Percentiles rank a stretch among this genome's conserved stretches.
phyloP scores from a whole-genome alignment of 37 sponge, comb jelly and placozoan species.

The Cliona cf. orientalis region DNA sequence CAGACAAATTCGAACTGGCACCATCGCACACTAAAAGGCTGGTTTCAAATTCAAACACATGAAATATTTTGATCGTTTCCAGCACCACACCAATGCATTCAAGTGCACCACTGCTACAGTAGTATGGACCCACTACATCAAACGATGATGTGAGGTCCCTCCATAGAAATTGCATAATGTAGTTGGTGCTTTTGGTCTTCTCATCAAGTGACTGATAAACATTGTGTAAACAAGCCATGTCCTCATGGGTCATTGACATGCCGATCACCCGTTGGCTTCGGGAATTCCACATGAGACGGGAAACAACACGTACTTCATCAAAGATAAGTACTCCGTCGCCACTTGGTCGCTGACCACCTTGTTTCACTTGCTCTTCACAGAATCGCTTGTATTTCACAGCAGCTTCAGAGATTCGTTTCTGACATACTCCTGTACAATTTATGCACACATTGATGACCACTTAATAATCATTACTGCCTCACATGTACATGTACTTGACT shows the following conservation, averaged over 20 bases:
- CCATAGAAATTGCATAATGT: constrained; percentile 57
- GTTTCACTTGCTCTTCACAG: not conserved
- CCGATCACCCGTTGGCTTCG: constrained; percentile 10
- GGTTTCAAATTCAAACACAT: constrained; percentile 27
- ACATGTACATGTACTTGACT: too few species aligned
- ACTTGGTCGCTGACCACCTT: not conserved
- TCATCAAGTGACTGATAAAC: constrained; percentile 8
- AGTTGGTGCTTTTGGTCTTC: constrained; percentile 9
- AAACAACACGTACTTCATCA: constrained; percentile 30
- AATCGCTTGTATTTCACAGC: not conserved
- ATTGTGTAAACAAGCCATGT: constrained; percentile 11
- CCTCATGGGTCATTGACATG: constrained; percentile 29
- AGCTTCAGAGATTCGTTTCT: constrained; percentile 8
- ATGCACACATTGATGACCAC: not conserved
- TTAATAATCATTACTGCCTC: too few species aligned
- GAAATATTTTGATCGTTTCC: constrained; percentile 7
- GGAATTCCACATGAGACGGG: constrained; percentile 22
- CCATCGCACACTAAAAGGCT: constrained; percentile 19
- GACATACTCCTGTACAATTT: not conserved
- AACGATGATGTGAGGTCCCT: constrained; percentile 17
- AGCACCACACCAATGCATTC: not conserved
- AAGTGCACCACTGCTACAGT: not conserved
- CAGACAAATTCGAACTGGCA: constrained; percentile 12
- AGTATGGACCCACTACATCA: constrained; percentile 41
- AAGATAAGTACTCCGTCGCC: constrained; percentile 18